A percentile compares a stretch with the other conserved stretches of the same genome.
phyloP scores from a whole-genome alignment of 2,797 vertebrate genomes.

The Hydrocynus forskahlii region DNA sequence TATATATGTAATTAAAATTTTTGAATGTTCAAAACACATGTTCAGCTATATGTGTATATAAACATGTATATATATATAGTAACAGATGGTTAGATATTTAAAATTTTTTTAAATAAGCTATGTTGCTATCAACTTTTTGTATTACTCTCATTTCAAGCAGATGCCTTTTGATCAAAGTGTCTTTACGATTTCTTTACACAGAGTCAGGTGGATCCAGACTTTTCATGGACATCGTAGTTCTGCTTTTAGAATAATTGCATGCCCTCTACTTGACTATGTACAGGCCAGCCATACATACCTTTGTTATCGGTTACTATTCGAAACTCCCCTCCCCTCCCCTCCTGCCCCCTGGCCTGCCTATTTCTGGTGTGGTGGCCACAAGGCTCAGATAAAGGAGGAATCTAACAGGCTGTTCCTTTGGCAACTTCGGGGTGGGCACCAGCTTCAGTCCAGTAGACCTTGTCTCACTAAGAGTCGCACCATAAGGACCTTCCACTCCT shows the following conservation, averaged over 20 bases:
- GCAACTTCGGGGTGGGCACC: constrained; percentile 6
- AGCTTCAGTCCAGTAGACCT: background rate
- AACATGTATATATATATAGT: too few species aligned
- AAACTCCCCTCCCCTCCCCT: constrained; percentile 8
- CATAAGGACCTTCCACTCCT: background rate
- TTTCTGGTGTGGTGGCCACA: constrained; percentile 61
- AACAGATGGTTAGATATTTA: too few species aligned
- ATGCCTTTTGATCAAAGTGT: too few species aligned
- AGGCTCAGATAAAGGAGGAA: constrained; percentile 59
- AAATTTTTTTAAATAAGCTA: too few species aligned
- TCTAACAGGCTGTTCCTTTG: constrained; percentile 44
- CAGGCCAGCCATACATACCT: constrained; percentile 52
- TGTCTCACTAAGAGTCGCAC: background rate
- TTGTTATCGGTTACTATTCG: constrained; percentile 63
- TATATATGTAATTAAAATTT: too few species aligned
- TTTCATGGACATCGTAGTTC: background rate
- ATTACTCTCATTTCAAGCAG: too few species aligned
- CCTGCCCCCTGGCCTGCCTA: constrained; percentile 52
- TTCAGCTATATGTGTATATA: too few species aligned
- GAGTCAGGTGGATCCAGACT: too few species aligned
- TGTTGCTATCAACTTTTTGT: too few species aligned
- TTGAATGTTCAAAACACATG: too few species aligned
- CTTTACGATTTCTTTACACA: too few species aligned
- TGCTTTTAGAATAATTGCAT: constrained; percentile 27
- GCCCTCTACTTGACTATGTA: constrained; percentile 31